Evolutionary conservation across 2,797 vertebrate genomes (phyloP).

Genomic region (Hippoglossus hippoglossus): DNA sequence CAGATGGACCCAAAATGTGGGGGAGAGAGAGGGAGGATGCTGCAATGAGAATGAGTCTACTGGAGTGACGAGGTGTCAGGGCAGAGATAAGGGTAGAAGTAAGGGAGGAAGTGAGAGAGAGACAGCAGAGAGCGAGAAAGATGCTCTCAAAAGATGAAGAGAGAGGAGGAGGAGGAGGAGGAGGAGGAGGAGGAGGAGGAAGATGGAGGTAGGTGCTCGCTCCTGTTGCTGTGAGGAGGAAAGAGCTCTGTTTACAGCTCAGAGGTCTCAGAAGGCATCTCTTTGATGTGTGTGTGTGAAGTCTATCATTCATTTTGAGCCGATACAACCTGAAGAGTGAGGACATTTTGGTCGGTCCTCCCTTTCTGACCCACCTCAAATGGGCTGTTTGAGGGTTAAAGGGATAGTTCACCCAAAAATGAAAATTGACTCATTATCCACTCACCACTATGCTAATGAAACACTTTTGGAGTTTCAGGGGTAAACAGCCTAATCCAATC

Average conservation of each 20-base stretch:
- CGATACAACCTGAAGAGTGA: conserved; percentile 1
- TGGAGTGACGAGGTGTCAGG: conserved; percentile 23
- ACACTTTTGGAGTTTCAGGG: too few species aligned
- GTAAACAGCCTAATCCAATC: too few species aligned
- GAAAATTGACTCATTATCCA: too few species aligned
- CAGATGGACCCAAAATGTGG: conserved; percentile 49
- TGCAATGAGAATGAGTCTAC: conserved; percentile 38
- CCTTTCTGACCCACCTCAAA: too few species aligned
- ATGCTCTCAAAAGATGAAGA: conserved; percentile 11
- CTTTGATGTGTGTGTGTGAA: conserved; percentile 35
- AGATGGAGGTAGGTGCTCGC: conserved; percentile 15
- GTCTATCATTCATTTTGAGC: conserved; percentile 18
- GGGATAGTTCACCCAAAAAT: too few species aligned
- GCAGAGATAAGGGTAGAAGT: conserved; percentile 11
- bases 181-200: background rate
- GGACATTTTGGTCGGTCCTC: too few species aligned
- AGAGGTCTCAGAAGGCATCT: conserved; percentile 25
- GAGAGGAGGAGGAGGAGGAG: conserved; percentile 3
- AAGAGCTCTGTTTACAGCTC: conserved; percentile 52
- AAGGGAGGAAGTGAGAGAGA: conserved; percentile 13
- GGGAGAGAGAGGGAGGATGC: conserved; percentile 34
- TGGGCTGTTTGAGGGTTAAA: too few species aligned
- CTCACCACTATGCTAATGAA: too few species aligned
- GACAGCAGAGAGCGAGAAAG: background rate
- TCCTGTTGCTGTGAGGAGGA: conserved; percentile 63